Base-by-base conservation (phyloP, 2,888 invertebrate genomes). In the Rhynchonema sp. region DNA sequence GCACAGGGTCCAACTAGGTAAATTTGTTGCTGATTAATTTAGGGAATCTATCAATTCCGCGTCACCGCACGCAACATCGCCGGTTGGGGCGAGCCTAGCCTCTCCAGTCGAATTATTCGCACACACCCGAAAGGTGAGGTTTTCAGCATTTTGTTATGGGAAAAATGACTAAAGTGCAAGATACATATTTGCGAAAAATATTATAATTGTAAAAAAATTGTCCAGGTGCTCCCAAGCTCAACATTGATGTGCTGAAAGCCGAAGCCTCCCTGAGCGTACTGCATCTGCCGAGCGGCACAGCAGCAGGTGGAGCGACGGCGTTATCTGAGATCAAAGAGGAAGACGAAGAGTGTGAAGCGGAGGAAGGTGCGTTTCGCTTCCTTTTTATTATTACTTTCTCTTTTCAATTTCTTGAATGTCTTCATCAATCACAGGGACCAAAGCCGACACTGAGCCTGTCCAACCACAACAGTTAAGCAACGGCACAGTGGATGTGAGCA, bases 31-130 rank as follows among this genome's bases (percentile, higher is more conserved):
- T n/a, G n/a, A n/a, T n/a, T n/a, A n/a, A n/a, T n/a, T n/a, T n/a
- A n/a, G n/a, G 84, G 83, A 30, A 82, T 82, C 68, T 92, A 96
- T 75, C 83, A 87, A 66, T 71, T 94, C 78, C 80, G 92, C 61
- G 79, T 94, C 30, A 82, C 87, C 0, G 87, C 90, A 0, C 80
- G 83, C 65, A 96, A 96, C 76, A 82, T 83, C 59, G 87, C 94
- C 70, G 94, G 94, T 0, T 88, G 88, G 85, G 88, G 92, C 75
- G 86, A 86, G 59, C 84, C 84, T 71, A 88, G 90, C 56, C 84
- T 86, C 63, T 84, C 87, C 56, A 66, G 66, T 55, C 58, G 72
- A 56, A 72, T 73, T 53, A 68, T 72, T 25, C 66, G 70, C 30
- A 73, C 72, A 2, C 72, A 73, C 62, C 67, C n/a, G 13, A 56